These are phyloP conservation scores for Xenopus petersii DNA, from an alignment of 2,797 vertebrate species.

Conservation along the genomic window DNA sequence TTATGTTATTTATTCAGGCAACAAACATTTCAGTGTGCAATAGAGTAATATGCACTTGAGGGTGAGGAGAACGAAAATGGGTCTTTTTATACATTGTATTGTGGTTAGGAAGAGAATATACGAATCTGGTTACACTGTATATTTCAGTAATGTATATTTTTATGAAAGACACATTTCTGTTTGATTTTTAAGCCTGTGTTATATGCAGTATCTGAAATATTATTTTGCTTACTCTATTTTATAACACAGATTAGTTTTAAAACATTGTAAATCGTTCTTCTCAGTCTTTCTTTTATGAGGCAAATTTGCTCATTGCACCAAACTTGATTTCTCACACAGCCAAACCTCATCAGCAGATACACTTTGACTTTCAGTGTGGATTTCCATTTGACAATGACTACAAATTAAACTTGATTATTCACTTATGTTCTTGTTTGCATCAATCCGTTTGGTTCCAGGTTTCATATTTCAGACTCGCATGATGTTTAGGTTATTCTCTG, in stretches of 20 bases:
- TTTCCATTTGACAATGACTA: conserved; percentile 51
- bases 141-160: conserved; percentile 48
- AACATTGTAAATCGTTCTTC: background rate
- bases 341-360: too few species aligned
- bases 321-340: too few species aligned
- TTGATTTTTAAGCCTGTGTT: conserved; percentile 50
- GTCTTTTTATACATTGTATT: conserved; percentile 46
- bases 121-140: conserved; percentile 49
- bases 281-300: background rate
- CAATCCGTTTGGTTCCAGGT: background rate
- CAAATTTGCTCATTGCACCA: background rate
- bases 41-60: conserved; percentile 2
- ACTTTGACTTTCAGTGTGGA: too few species aligned
- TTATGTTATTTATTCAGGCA: conserved; percentile 45
- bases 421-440: conserved; percentile 49
- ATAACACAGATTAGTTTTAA: conserved; percentile 7
- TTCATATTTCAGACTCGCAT: too few species aligned
- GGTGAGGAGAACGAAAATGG: conserved; percentile 32
- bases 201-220: background rate
- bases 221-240: conserved; percentile 37
- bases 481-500: too few species aligned
- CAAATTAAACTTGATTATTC: conserved; percentile 49
- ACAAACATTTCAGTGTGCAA: conserved; percentile 22
- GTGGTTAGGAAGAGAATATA: conserved; percentile 27
- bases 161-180: conserved; percentile 47